A percentile compares a stretch with the other conserved stretches of the same genome.
These are phyloP conservation scores for Cheilosia impressa DNA, from an alignment of 2,888 invertebrate genomes.

Conservation along the genomic window DNA sequence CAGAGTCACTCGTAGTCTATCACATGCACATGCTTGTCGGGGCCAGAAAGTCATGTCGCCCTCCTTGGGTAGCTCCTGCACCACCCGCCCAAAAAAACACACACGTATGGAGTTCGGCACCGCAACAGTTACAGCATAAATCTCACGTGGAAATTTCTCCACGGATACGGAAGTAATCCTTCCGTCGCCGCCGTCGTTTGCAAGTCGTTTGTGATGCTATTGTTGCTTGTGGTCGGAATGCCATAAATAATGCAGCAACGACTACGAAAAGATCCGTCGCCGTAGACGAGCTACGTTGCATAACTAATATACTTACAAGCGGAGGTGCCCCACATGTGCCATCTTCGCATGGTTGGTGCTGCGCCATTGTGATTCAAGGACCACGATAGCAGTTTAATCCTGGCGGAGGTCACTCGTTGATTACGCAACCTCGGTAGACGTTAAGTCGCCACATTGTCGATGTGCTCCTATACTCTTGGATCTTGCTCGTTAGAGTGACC, in stretches of 20 bases:
- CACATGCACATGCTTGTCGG: constrained; percentile 45
- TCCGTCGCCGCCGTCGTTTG: constrained; percentile 36
- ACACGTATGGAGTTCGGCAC: constrained; percentile 4
- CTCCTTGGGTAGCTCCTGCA: not conserved
- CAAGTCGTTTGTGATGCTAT: constrained; percentile 10
- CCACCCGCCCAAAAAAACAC: constrained; percentile 15
- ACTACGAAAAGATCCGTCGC: not conserved
- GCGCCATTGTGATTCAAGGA: constrained; percentile 9
- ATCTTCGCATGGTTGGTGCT: constrained; percentile 1
- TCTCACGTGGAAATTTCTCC: constrained; percentile 53
- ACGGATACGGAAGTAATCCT: constrained; percentile 72
- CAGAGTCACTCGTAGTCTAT: constrained; percentile 27
- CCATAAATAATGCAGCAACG: constrained; percentile 45
- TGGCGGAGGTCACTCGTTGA: constrained; percentile 20
- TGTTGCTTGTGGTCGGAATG: constrained; percentile 9
- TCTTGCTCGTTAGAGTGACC: constrained; percentile 21
- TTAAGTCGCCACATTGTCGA: not conserved
- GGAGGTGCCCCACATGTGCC: not conserved
- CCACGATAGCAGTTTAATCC: constrained; percentile 20
- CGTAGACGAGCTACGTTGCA: constrained; percentile 13
- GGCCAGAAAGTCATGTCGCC: constrained; percentile 33
- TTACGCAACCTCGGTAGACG: constrained; percentile 11
- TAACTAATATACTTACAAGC: constrained; percentile 27
- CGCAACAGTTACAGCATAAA: constrained; percentile 56
- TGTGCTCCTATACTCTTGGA: constrained; percentile 7